These are phyloP conservation scores for Chelonus insularis DNA, from an alignment of 1,140 invertebrate genomes.

Conservation along the genomic window DNA sequence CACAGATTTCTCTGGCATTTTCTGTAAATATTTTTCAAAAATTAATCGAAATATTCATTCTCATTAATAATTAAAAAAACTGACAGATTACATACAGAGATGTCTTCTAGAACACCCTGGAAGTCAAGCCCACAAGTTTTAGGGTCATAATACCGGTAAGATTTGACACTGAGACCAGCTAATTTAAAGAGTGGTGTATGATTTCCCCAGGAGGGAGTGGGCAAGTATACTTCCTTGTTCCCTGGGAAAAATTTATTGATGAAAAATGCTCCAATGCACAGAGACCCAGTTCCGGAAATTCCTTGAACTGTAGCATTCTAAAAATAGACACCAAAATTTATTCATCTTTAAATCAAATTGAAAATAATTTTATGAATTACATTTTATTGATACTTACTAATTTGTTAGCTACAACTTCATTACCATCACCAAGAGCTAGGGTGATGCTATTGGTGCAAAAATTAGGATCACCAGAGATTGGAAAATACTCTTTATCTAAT, in stretches of 20 bases:
- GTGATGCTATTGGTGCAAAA: conserved; percentile 82
- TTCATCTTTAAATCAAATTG: neutral
- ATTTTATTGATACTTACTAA: conserved; percentile 64
- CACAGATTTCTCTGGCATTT: conserved; percentile 91
- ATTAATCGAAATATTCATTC: neutral
- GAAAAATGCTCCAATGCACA: conserved; percentile 90
- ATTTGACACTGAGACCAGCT: conserved; percentile 82
- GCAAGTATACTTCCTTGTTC: conserved; percentile 88
- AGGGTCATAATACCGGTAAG: conserved; percentile 95
- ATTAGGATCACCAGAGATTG: conserved; percentile 83
- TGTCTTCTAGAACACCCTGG: conserved; percentile 86
- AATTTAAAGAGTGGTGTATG: conserved; percentile 94
- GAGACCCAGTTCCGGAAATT: conserved; percentile 96
- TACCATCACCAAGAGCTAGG: conserved; percentile 88
- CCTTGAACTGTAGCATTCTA: conserved; percentile 82
- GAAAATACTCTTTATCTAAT: conserved; percentile 95
- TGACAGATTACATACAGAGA: conserved; percentile 70
- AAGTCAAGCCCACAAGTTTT: conserved; percentile 96
- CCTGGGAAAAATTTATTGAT: conserved; percentile 83
- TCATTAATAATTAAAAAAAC: neutral
- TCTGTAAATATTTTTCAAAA: conserved; percentile 63
- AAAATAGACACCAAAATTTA: conserved; percentile 35
- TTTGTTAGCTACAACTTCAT: conserved; percentile 72
- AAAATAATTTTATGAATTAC: neutral
- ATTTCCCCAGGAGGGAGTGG: conserved; percentile 98